phyloP scores from a whole-genome alignment of 2,113 vertebrate species.

The Ailuropoda melanoleuca region DNA sequence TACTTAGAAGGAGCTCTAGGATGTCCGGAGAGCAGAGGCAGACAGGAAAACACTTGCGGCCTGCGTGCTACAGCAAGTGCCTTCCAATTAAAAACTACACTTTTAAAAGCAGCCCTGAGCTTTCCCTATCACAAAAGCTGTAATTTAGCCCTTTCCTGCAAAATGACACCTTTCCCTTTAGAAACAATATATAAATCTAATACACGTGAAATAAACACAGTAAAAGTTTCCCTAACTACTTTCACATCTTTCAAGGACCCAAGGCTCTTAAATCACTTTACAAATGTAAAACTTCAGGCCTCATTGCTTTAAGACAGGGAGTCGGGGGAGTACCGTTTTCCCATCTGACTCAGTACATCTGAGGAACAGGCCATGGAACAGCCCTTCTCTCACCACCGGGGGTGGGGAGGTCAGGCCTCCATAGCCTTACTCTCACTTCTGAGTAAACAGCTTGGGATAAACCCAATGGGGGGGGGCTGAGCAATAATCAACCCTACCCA shows the following conservation, averaged over 20 bases:
- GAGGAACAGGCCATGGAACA: background rate
- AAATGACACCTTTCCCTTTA: constrained; percentile 57
- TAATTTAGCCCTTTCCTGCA: constrained; percentile 40
- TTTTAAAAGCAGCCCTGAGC: constrained; percentile 25
- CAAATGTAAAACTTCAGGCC: constrained; percentile 43
- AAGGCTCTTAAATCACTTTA: constrained; percentile 36
- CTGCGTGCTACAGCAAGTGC: background rate
- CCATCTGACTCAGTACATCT: background rate
- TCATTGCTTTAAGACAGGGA: constrained; percentile 21
- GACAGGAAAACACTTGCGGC: background rate
- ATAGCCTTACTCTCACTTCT: background rate
- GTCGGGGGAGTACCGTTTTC: background rate
- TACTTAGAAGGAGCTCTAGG: background rate
- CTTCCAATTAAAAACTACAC: constrained; percentile 42
- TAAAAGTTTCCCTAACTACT: background rate
- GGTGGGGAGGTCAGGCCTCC: background rate
- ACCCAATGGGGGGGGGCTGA: background rate
- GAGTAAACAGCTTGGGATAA: constrained; percentile 22
- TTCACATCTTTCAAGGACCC: constrained; percentile 15
- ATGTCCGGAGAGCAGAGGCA: background rate
- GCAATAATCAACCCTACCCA: background rate
- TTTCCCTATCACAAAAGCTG: constrained; percentile 27
- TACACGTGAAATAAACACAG: constrained; percentile 37
- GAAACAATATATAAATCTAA: constrained; percentile 45
- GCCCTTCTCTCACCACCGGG: background rate